phyloP scores from a whole-genome alignment of 1,140 invertebrate species.

The Lanistes nyassanus region DNA sequence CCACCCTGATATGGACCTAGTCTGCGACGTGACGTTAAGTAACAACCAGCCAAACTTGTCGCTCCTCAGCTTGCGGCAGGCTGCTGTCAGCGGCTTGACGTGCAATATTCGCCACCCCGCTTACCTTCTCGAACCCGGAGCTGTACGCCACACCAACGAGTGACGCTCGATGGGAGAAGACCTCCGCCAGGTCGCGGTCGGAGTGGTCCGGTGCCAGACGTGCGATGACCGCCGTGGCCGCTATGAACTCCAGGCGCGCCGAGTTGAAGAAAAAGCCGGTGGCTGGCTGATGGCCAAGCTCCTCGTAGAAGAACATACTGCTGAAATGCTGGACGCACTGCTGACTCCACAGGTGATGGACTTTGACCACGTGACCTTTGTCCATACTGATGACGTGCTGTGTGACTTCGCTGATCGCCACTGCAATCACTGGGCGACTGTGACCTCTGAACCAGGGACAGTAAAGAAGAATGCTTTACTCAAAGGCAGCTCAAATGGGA shows the following conservation, averaged over 20 bases:
- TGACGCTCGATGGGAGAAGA: conserved; percentile 31
- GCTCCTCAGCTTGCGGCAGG: too few relatives aligned
- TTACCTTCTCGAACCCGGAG: conserved; percentile 34
- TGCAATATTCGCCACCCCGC: too few relatives aligned
- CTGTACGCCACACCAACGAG: conserved; percentile 47
- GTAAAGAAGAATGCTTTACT: too few relatives aligned
- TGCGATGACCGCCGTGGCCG: not conserved
- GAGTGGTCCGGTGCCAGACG: not conserved
- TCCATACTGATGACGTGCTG: conserved; percentile 72
- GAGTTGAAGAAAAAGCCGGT: conserved; percentile 11
- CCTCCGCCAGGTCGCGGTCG: not conserved
- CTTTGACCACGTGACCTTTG: conserved; percentile 76
- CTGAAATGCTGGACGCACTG: conserved; percentile 51
- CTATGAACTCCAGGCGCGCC: not conserved
- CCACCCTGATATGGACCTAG: too few relatives aligned
- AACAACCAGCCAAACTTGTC: too few relatives aligned
- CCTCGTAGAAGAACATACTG: conserved; percentile 42
- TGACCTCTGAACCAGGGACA: conserved; percentile 70
- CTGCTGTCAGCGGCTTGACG: too few relatives aligned
- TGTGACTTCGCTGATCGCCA: conserved; percentile 59
- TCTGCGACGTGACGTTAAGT: too few relatives aligned
- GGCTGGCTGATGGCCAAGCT: not conserved
- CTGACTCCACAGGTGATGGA: conserved; percentile 53
- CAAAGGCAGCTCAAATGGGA: too few relatives aligned
- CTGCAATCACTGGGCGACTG: conserved; percentile 72